Evolutionary conservation across 2,888 invertebrate species (phyloP).

Genomic region (Mythimna albipuncta): DNA sequence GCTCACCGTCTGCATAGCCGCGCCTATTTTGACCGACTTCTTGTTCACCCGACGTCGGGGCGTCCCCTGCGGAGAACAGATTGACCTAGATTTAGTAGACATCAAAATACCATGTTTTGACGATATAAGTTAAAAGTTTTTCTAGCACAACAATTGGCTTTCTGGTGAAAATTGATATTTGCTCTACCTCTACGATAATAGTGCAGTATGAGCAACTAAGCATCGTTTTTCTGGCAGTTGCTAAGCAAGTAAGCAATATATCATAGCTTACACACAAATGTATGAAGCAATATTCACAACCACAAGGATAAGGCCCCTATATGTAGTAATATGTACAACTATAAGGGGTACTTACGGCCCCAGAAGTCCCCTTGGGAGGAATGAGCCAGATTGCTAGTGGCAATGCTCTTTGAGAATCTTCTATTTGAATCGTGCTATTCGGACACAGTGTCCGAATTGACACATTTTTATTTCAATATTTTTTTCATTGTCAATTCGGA

Average conservation of each 20-base stretch:
- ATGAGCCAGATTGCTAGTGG: conserved; percentile 30
- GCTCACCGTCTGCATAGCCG: too few species aligned
- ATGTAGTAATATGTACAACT: not conserved
- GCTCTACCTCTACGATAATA: not conserved
- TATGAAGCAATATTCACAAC: too few species aligned
- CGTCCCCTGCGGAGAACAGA: too few species aligned
- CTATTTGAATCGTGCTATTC: not conserved
- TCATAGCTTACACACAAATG: not conserved
- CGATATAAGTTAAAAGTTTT: not conserved
- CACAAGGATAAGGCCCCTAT: too few species aligned
- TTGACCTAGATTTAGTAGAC: too few species aligned
- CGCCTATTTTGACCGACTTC: too few species aligned
- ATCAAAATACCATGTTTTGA: not conserved
- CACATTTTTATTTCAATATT: too few species aligned
- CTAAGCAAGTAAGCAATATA: conserved; percentile 11
- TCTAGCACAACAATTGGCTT: too few species aligned
- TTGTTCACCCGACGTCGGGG: too few species aligned
- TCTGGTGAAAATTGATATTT: not conserved
- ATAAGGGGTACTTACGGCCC: not conserved
- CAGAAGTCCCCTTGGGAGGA: conserved; percentile 3
- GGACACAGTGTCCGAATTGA: too few species aligned
- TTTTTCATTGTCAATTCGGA: too few species aligned
- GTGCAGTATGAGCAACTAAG: too few species aligned
- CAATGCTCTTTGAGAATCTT: conserved; percentile 30
- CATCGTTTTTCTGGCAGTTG: not conserved